Evolutionary conservation across 1,140 invertebrate species (phyloP), one percentile per base, ranked within the genome.

Genomic region (Apis laboriosa): DNA sequence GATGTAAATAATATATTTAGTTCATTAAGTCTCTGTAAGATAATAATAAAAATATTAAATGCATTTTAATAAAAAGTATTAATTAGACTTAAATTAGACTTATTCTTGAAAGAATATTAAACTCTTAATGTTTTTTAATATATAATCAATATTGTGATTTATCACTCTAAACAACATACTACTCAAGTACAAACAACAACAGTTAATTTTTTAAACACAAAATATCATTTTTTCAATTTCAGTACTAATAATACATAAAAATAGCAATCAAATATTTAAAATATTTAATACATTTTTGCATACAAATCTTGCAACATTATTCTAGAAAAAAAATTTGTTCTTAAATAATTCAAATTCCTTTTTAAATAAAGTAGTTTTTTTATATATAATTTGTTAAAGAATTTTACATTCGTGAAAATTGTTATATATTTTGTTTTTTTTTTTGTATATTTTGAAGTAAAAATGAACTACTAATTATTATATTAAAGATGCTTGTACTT

Each of bases 401-500:
- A 53, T 19, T 75, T 75, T 56, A 66, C 21, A 4, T 72, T 34
- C 19, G 15, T 73, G 17, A 77, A 68, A 71, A 79, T n/a, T 72
- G 53, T 79, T 63, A 51, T 12, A 12, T 60, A 56, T 55, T 43
- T 63, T 12, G 34, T 55, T 24, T 82, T 70, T 24, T 82, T 70
- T 21, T 9, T 1, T 24, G 19, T 49, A 51, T 28, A 21, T 56
- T 77, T 77, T 0, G 8, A 43, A 34, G 21, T 64, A 71, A 72
- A 80, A 81, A 76, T 76, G 51, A 84, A 82, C n/a, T 21, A 24
- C 51, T 76, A 63, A 76, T 81, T 76, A 84, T 74, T 66, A 17
- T 43, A 81, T 67, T 81, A 70, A 75, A 60, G 58, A 84, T 76
- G 71, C 73, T 84, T 84, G 73, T 84, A 84, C 72, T 76, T 87